Evolutionary conservation across 2,113 vertebrate species (phyloP), one percentile per base, ranked within the genome.

Genomic region (Scalopus aquaticus): DNA sequence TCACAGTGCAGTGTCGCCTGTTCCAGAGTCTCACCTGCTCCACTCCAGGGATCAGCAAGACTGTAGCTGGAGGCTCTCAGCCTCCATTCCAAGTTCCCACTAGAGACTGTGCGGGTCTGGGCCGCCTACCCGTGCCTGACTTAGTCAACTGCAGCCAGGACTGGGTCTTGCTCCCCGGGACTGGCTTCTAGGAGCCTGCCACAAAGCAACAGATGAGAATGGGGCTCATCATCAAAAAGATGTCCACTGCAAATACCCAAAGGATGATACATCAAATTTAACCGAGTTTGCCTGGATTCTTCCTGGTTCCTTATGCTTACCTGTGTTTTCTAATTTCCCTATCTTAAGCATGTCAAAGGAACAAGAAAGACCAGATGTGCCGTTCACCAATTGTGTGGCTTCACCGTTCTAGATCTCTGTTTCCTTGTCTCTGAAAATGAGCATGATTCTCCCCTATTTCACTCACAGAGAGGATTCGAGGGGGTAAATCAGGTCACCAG

Each of bases 1-100:
- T 16, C 6, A 2, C 1, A 26, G 16, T 0, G 1, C 37, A 26
- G 5, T 0, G 7, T 22, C 7, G 2, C 49, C 56, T 24, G 2
- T 26, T 46, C 35, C 13, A 28, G 58, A 10, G 16, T 16, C 65
- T 19, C 46, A 0, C 26, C 39, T 70, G 8, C 42, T 80, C 39
- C 28, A 4, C 10, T 3, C 32, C 44, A 49, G 74, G 7, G 0
- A 28, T 32, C 17, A 19, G 24, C 54, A 79, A 42, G 49, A 24
- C 26, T 4, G 13, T 49, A 26, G 26, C 37, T 28, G 13, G 62
- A 42, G 19, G 16, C 3, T 10, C 35, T 32, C 17, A 30, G 64
- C 69, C 65, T 79, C 62, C 24, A 6, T 39, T 77, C 28, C 22
- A 35, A 35, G 30, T 42, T 70, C 64, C 73, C 5, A 15, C 4